A percentile compares a stretch with the other conserved stretches of the same genome.
These are phyloP conservation scores for Botrylloides violaceus DNA, from an alignment of 23 tunicate genomes.

Conservation along the genomic window DNA sequence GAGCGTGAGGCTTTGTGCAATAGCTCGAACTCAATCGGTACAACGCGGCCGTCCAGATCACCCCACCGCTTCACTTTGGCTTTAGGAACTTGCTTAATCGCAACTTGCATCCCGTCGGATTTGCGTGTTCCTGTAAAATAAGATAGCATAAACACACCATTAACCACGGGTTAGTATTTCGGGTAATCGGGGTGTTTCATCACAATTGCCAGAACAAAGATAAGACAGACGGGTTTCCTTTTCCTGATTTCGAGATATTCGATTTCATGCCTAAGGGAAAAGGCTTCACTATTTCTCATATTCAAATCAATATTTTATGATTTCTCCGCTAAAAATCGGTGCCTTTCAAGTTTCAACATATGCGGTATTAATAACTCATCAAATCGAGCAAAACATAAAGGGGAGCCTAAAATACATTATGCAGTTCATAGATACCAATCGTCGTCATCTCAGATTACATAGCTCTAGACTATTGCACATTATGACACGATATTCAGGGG, in stretches of 20 bases:
- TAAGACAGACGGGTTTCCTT: background rate
- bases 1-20: constrained; percentile 59
- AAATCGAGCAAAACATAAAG: too few relatives aligned
- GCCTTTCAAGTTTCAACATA: too few relatives aligned
- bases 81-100: constrained; percentile 89
- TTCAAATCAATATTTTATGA: background rate
- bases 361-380: too few relatives aligned
- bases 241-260: background rate
- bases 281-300: background rate
- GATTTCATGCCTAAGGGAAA: background rate
- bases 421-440: too few relatives aligned
- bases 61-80: constrained; percentile 95
- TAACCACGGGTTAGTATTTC: too few relatives aligned
- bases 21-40: constrained; percentile 92
- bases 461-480: too few relatives aligned
- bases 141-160: background rate
- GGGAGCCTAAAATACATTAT: too few relatives aligned
- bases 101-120: constrained; percentile 84
- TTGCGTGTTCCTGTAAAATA: constrained; percentile 62
- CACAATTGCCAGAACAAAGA: background rate
- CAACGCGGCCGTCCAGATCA: constrained; percentile 63
- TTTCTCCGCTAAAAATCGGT: too few relatives aligned
- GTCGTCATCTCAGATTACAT: too few relatives aligned
- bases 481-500: too few relatives aligned
- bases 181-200: background rate